These are phyloP conservation scores for Netelia inedita DNA, from an alignment of 2,888 invertebrate species.

Conservation along the genomic window DNA sequence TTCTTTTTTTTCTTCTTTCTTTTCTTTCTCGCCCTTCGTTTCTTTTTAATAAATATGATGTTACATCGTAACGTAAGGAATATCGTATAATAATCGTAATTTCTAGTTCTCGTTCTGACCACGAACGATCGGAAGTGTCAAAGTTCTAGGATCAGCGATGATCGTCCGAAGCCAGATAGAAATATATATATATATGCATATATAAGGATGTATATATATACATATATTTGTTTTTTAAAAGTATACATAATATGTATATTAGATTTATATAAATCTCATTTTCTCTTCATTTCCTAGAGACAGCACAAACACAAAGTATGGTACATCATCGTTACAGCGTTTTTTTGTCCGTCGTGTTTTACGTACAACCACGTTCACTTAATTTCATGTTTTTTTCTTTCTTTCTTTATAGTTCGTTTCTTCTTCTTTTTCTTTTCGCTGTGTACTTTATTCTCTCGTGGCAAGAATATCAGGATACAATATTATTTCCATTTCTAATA, in stretches of 20 bases:
- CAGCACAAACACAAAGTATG: conserved; percentile 81
- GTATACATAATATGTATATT: conserved; percentile 66
- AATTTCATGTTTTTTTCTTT: conserved; percentile 31
- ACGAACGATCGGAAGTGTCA: conserved; percentile 69
- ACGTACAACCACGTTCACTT: conserved; percentile 24
- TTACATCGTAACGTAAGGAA: conserved; percentile 82
- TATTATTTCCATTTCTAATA: conserved; percentile 42
- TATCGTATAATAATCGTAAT: conserved; percentile 75
- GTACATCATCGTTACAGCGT: conserved; percentile 80
- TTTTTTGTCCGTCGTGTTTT: conserved; percentile 57
- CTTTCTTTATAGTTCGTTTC: conserved; percentile 27
- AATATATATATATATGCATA: conserved; percentile 51
- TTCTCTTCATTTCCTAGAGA: conserved; percentile 77
- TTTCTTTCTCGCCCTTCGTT: conserved; percentile 68
- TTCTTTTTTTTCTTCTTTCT: conserved; percentile 9
- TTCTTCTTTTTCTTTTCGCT: conserved; percentile 10
- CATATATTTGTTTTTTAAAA: conserved; percentile 61
- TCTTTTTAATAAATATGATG: conserved; percentile 83
- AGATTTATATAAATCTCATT: conserved; percentile 67
- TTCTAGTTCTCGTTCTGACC: conserved; percentile 65
- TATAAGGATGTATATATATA: conserved; percentile 67
- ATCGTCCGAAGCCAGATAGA: conserved; percentile 69
- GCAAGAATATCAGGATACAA: conserved; percentile 34
- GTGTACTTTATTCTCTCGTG: conserved; percentile 21
- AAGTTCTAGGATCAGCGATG: conserved; percentile 60